Base-by-base conservation (phyloP, 2,888 invertebrate species). In the Ormyrus rosae region DNA sequence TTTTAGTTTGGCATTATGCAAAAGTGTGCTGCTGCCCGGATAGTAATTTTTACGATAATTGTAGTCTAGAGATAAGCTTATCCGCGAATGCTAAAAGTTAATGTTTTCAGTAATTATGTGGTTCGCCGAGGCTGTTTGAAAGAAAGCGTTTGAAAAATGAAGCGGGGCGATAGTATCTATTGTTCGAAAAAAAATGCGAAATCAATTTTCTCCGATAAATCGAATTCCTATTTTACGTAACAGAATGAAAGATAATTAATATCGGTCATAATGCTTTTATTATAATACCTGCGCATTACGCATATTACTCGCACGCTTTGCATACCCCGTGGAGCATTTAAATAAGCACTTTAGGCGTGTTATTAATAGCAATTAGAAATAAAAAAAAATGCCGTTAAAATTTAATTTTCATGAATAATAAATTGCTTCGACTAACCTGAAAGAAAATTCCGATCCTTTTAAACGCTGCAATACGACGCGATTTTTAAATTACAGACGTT, bases 161-260 rank as follows among this genome's bases (percentile, higher is more conserved):
- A 6, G 46, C 46, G 6, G 7, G 7, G 0, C 34, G 11, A n/a
- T 8, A 34, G 46, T n/a, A 63, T 11, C 13, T 34, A 34, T 34
- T 34, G 34, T 34, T 9, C 63, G 2, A 11, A 45, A 55, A 68
- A 68, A 13, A 19, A n/a, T n/a, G 1, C 6, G 46, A n/a, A 45
- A 34, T 65, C 13, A 65, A 65, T 65, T 55, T 19, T 9, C 68
- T 68, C 45, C 34, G 68, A 55, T 68, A 55, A 55, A 68, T 53
- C 45, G 55, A 55, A 34, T 45, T n/a, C 45, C 46, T 68, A 53
- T 55, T 68, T 68, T 56, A 55, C n/a, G 56, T 56, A 46, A 68
- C 19, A 45, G 34, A 4, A 4, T 5, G 6, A 34, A n/a, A 69
- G 68, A 69, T 6, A 34, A 56, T 69, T 69, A 55, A 56, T 56